phyloP scores from a whole-genome alignment of 1,140 invertebrate species.

The Saccostrea cuccullata region DNA sequence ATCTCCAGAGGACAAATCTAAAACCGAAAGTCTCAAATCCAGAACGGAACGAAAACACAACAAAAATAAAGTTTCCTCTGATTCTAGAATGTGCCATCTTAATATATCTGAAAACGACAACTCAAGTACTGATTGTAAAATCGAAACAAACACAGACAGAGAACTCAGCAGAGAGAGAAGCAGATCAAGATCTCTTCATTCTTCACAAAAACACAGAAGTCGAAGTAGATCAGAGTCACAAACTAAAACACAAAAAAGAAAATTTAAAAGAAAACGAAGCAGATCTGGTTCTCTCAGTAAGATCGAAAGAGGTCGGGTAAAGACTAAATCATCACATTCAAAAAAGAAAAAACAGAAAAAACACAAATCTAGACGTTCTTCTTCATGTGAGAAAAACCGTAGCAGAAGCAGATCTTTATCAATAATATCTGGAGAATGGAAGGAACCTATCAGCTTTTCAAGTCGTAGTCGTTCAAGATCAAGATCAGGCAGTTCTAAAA shows the following conservation, averaged over 20 bases:
- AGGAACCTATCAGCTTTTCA: neutral
- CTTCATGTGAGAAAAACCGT: neutral
- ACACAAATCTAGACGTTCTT: neutral
- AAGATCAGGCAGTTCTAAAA: neutral
- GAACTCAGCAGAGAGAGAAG: neutral
- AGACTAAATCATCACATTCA: neutral
- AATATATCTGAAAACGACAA: neutral
- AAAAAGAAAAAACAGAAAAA: slow-evolving; percentile 16
- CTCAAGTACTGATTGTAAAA: neutral
- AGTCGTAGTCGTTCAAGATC: neutral
- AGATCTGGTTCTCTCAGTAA: neutral
- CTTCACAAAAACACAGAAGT: slow-evolving; percentile 4
- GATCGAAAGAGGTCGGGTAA: neutral
- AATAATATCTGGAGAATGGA: neutral
- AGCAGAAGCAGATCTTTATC: neutral
- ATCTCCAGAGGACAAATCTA: neutral
- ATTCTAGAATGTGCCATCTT: neutral
- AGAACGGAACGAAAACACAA: neutral
- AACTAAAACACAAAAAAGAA: neutral
- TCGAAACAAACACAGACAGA: neutral
- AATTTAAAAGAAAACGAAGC: neutral
- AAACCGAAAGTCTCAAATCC: neutral
- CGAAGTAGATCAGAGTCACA: neutral
- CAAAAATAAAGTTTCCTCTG: neutral
- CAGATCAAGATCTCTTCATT: slow-evolving; percentile 1